Evolutionary conservation across 2,113 vertebrate genomes (phyloP), one percentile per base, ranked within the genome.

Genomic region (Takifugu bimaculatus): DNA sequence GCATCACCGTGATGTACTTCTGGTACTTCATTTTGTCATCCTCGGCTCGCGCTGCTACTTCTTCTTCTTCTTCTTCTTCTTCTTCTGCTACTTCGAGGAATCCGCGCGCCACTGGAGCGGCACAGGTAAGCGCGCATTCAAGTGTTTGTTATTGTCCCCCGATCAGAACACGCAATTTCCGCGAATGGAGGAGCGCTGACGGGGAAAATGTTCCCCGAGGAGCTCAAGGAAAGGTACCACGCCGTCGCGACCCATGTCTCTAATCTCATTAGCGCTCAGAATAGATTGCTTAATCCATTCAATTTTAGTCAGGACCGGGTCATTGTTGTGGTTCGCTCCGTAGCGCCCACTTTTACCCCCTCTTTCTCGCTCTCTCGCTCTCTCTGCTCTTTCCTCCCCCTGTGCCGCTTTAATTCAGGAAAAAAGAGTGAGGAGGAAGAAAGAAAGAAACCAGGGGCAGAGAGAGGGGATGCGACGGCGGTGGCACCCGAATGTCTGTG

Each of bases 1-100:
- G 95, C 94, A 98, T 93, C 86, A 98, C 95, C 80, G 95, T 97
- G 89, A 98, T 95, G 82, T 98, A 98, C 89, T 98, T 97, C 93
- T 98, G 95, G 86, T 98, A 98, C 92, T 95, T 97, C 96, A 98
- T 98, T 68, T 65, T 87, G 76, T 82, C 89, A 89, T 84, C 84
- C 88, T 81, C 80, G 84, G 58, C 68, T 32, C 13, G 50, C 48
- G 79, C 88, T 83, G 52, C 52, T 15, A 20, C 50, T 48, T 48
- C 45, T 48, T 48, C 45, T 48, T 48, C 48, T 60, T 75, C 89
- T 48, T 48, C 48, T 60, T 75, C 89, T 88, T 57, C 51, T 63
- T 61, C 52, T 64, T 42, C 64, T 64, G 57, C 72, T 79, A 75
- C 85, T 88, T 83, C 75, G 69, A 73, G 78, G 74, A 78, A 78